These are phyloP conservation scores for Tenodera sinensis DNA, from an alignment of 2,888 invertebrate genomes.

Conservation along the genomic window DNA sequence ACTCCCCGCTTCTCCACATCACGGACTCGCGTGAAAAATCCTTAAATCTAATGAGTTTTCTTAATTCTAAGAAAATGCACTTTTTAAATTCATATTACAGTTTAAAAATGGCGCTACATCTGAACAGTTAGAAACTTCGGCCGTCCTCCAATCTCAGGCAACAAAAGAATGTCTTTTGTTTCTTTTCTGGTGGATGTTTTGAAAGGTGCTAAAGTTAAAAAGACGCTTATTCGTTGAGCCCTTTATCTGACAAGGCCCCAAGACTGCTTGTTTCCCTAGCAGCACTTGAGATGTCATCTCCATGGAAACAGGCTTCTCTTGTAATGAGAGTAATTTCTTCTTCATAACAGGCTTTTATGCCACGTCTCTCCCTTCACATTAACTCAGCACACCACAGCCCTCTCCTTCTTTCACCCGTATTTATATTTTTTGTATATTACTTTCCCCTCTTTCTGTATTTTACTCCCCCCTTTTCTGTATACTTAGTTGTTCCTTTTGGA, in stretches of 20 bases:
- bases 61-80: too few relatives aligned
- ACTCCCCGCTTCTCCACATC: too few relatives aligned
- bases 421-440: neutral
- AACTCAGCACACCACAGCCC: neutral
- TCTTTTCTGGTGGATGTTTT: too few relatives aligned
- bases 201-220: neutral
- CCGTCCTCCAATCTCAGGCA: too few relatives aligned
- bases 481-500: neutral
- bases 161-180: too few relatives aligned
- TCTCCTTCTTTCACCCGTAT: neutral
- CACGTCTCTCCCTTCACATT: neutral
- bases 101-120: too few relatives aligned
- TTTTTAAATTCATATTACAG: too few relatives aligned
- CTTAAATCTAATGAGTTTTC: too few relatives aligned
- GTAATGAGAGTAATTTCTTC: slow-evolving; percentile 26
- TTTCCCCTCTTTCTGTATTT: neutral
- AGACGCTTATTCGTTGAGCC: neutral
- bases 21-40: too few relatives aligned
- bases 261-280: neutral
- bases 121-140: too few relatives aligned
- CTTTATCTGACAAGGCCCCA: neutral
- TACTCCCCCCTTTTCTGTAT: neutral
- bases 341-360: neutral
- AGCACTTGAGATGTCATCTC: neutral
- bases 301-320: neutral